Percentiles rank a stretch among this genome's conserved stretches.
These are phyloP conservation scores for Thysanoteuthis rhombus DNA, from an alignment of 2,888 invertebrate genomes.

Conservation along the genomic window DNA sequence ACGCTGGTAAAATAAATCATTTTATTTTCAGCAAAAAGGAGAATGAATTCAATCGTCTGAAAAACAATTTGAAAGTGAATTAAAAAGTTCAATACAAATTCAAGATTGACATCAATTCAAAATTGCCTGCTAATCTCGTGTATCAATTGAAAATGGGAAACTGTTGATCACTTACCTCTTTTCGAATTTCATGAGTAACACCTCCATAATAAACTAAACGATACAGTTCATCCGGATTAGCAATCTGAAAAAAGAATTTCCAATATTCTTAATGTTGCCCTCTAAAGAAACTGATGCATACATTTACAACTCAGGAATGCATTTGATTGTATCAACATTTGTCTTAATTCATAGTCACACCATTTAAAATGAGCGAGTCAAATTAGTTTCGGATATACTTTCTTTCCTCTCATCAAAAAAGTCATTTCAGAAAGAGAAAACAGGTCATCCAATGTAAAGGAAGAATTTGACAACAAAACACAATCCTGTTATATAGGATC, in stretches of 20 bases:
- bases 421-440: too few species aligned
- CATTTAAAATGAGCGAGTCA: not conserved
- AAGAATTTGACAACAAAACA: too few species aligned
- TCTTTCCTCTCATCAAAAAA: too few species aligned
- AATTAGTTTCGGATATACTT: not conserved
- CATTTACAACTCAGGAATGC: not conserved
- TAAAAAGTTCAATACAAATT: too few species aligned
- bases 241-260: slow-evolving; percentile 41
- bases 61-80: too few species aligned
- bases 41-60: too few species aligned
- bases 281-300: not conserved
- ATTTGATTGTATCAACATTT: too few species aligned
- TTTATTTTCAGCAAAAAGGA: too few species aligned
- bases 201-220: slow-evolving; percentile 88
- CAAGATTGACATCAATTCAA: not conserved
- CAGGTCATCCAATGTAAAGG: too few species aligned
- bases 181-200: slow-evolving; percentile 75
- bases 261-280: not conserved
- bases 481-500: too few species aligned
- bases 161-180: slow-evolving; percentile 53
- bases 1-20: too few species aligned
- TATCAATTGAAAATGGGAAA: not conserved
- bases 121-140: not conserved
- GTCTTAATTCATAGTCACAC: not conserved
- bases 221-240: slow-evolving; percentile 77